Base-by-base conservation (phyloP, 2,888 invertebrate species). In the Blera fallax region DNA sequence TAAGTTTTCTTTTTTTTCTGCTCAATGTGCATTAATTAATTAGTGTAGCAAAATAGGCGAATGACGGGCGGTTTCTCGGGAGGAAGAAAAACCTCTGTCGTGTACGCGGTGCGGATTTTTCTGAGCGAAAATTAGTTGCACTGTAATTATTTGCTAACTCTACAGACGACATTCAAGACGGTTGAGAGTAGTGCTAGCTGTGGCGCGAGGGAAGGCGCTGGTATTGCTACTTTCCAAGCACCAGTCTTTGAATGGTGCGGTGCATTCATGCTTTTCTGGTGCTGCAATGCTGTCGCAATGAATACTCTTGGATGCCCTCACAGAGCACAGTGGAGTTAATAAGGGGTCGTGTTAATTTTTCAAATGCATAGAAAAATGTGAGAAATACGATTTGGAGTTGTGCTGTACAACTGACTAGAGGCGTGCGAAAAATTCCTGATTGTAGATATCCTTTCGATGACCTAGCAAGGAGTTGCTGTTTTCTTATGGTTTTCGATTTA, bases 131-230 rank as follows among this genome's bases (percentile, higher is more conserved):
- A 84, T 80, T 80, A 80, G 74, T 80, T 78, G 80, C 64, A 60
- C 67, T 80, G 74, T 62, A 74, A 58, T 80, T 64, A 80, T 84
- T 74, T 64, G 73, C 79, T 43, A 69, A 74, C 84, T 72, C 16
- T 48, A 48, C 65, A 65, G 72, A 73, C 79, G 73, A 58, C 64
- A 58, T 48, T 60, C 34, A 72, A 52, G 70, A 34, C 60, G 65
- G 27, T 0, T 29, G 29, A 14, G 40, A n/a, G 37, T 24, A 29
- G 40, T n/a, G n/a, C 56, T 27, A 60, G 60, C 11, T 34, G 62
- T 21, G 52, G 8, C 37, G 54, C 14, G 45, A 60, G 50, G 50
- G 27, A 40, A 21, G 45, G 8, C 45, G 58, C 18, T 16, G 34
- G 18, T 24, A 74, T 69, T 80, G 58, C 50, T 69, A 60, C 82